A percentile compares a stretch with the other conserved stretches of the same genome.
Conservation (phyloP, 1,140 invertebrate species). For the Gerris buenoi region DNA sequence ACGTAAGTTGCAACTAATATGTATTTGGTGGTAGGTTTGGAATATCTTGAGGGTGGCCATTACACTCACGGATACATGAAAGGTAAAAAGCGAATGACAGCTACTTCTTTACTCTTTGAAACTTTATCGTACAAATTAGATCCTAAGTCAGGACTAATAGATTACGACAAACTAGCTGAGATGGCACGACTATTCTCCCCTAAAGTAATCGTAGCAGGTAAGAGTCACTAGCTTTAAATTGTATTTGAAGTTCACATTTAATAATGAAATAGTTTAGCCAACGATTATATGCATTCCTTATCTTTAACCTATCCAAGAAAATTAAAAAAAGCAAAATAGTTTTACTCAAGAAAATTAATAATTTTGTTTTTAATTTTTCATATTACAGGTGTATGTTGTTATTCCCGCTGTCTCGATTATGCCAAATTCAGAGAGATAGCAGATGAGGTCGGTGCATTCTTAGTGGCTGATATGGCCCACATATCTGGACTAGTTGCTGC, state of each 20-base stretch:
- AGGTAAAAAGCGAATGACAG: background rate
- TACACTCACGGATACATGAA: background rate
- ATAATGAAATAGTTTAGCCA: no score
- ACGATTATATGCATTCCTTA: no score
- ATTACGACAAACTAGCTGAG: background rate
- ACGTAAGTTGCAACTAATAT: no score
- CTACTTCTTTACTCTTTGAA: background rate
- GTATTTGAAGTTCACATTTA: no score
- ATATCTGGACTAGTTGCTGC: constrained; percentile 46
- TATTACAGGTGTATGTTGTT: constrained; percentile 52
- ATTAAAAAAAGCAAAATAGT: no score
- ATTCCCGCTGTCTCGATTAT: constrained; percentile 48
- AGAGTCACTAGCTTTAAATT: no score
- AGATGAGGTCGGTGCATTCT: constrained; percentile 39
- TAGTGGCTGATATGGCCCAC: constrained; percentile 58
- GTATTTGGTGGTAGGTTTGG: no score
- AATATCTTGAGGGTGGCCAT: background rate
- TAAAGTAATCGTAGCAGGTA: constrained; percentile 1
- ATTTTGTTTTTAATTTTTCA: no score
- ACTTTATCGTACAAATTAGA: background rate
- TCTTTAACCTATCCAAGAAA: no score
- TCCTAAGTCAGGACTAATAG: background rate
- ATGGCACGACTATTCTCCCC: background rate
- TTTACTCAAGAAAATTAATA: no score
- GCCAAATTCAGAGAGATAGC: constrained; percentile 36